Percentiles rank a stretch among this genome's conserved stretches.
phyloP scores from a whole-genome alignment of 35 echinoderm and acorn worm species.

The Hemicentrotus pulcherrimus region DNA sequence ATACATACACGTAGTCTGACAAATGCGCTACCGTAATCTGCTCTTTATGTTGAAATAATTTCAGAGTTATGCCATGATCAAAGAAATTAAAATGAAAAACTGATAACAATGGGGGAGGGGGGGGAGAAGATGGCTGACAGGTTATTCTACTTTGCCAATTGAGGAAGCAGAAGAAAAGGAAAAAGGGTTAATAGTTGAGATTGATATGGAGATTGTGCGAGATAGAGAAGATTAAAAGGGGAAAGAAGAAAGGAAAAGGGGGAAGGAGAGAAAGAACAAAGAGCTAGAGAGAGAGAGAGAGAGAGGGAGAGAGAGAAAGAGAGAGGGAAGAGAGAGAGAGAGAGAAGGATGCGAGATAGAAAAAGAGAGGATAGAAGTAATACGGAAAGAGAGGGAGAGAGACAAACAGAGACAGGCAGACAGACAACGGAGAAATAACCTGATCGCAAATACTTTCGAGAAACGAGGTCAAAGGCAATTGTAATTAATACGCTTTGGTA shows the following conservation, averaged over 20 bases:
- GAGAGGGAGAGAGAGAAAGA: neutral
- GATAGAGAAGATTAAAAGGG: neutral
- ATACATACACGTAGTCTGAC: neutral
- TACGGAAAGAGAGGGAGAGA: neutral
- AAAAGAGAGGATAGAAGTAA: neutral
- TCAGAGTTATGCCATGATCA: neutral
- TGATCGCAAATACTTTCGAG: too few relatives aligned
- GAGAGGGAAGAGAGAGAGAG: neutral
- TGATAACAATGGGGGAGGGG: too few relatives aligned
- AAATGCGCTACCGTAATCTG: neutral
- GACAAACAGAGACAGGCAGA: neutral
- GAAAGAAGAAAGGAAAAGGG: neutral
- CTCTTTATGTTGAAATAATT: neutral
- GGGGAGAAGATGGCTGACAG: too few relatives aligned
- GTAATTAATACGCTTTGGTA: too few relatives aligned
- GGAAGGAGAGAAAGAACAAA: neutral
- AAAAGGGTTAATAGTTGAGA: neutral
- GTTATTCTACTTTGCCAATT: too few relatives aligned
- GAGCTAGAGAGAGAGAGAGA: neutral
- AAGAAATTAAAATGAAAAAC: too few relatives aligned
- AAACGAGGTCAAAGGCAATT: too few relatives aligned
- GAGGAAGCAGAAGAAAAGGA: neutral
- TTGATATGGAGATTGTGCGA: too few relatives aligned
- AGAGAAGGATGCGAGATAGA: neutral
- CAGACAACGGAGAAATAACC: too few relatives aligned